A percentile compares a stretch with the other conserved stretches of the same genome.
These are phyloP conservation scores for Phalacrocorax aristotelis DNA, from an alignment of 2,113 vertebrate genomes.

Conservation along the genomic window DNA sequence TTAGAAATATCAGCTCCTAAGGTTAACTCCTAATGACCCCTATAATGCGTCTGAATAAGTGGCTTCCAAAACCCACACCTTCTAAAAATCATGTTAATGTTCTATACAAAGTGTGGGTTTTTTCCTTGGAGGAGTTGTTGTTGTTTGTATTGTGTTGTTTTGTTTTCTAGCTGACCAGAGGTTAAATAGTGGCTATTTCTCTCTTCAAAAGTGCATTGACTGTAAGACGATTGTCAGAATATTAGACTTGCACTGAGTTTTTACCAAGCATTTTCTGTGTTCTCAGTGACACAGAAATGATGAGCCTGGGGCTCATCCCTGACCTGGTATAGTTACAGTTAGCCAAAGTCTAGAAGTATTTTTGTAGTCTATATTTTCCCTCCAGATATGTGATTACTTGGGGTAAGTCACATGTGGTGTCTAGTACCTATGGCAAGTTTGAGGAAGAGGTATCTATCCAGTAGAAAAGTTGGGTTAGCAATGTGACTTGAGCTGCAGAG, in stretches of 20 bases:
- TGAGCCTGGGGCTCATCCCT: background rate
- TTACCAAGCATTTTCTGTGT: background rate
- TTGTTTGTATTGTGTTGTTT: background rate
- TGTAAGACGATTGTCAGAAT: background rate
- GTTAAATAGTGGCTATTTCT: background rate
- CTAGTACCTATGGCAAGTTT: background rate
- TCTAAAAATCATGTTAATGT: background rate
- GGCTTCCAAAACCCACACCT: background rate
- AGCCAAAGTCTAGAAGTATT: background rate
- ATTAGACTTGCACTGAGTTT: background rate
- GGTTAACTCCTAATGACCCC: background rate
- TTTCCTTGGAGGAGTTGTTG: accelerated
- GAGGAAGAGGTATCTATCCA: background rate
- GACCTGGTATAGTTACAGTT: background rate
- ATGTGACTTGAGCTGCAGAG: background rate
- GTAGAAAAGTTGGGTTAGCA: background rate
- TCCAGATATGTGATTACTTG: background rate
- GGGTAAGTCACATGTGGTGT: background rate
- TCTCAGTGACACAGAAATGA: background rate
- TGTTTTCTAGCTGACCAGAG: background rate
- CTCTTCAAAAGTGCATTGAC: background rate
- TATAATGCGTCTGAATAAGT: background rate
- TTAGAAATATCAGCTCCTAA: background rate
- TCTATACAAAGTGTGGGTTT: background rate
- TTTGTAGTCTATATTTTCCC: background rate